phyloP scores from a whole-genome alignment of 2,797 vertebrate genomes.

The Micromesistius poutassou region DNA sequence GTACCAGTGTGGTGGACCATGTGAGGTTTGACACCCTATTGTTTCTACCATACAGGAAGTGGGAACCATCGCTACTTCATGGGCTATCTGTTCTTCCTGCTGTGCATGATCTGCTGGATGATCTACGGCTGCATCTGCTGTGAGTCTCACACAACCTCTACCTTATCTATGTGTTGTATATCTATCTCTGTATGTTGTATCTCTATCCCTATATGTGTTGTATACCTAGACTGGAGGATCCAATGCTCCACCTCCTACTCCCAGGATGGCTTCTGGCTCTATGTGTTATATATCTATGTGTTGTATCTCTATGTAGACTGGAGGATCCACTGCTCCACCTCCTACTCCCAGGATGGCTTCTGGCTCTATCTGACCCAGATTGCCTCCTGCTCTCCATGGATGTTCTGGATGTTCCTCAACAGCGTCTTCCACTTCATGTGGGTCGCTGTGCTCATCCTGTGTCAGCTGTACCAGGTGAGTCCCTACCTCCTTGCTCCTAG shows the following conservation, averaged over 20 bases:
- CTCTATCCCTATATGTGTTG: not conserved
- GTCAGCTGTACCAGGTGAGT: conserved; percentile 95
- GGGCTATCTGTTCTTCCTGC: conserved; percentile 96
- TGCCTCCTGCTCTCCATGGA: conserved; percentile 96
- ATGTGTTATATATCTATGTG: not conserved
- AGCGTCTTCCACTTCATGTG: conserved; percentile 99
- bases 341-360: conserved; percentile 90
- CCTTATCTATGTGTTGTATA: not conserved
- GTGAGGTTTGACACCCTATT: not conserved
- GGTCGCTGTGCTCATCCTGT: conserved; percentile 98
- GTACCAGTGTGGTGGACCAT: not conserved
- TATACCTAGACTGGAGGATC: conserved; percentile 56
- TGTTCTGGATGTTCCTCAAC: conserved; percentile 99
- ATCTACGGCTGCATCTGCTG: conserved; percentile 97
- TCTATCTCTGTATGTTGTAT: not conserved
- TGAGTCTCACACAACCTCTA: conserved; percentile 68
- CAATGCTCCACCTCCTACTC: conserved; percentile 90
- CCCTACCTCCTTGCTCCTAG: not conserved
- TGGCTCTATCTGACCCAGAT: conserved; percentile 97
- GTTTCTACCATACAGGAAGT: conserved; percentile 77
- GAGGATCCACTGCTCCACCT: conserved; percentile 93
- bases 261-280: conserved; percentile 94
- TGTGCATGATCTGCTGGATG: conserved; percentile 99
- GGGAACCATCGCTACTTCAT: conserved; percentile 98
- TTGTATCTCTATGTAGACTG: conserved; percentile 77